These are phyloP conservation scores for Ia io DNA, from an alignment of 2,113 vertebrate species.

Conservation along the genomic window DNA sequence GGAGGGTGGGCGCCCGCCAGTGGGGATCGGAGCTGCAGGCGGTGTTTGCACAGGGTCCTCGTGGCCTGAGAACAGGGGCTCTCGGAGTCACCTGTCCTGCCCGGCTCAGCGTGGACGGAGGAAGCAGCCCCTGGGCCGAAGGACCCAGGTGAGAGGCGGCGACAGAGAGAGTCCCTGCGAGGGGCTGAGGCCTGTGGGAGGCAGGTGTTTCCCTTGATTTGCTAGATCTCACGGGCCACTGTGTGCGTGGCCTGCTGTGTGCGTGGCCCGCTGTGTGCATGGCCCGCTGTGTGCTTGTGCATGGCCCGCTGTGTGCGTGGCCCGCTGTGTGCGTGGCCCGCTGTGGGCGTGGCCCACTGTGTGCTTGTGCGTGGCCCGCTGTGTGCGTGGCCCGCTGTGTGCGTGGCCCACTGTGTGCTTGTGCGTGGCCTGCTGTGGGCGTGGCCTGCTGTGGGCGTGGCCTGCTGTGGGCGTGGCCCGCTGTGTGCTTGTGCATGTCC, in stretches of 20 bases:
- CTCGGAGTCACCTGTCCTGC: background rate
- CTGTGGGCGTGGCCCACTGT: too few species aligned
- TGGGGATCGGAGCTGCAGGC: background rate
- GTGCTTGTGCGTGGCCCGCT: too few species aligned
- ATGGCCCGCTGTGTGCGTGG: too few species aligned
- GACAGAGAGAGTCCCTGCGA: background rate
- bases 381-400: too few species aligned
- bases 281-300: too few species aligned
- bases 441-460: too few species aligned
- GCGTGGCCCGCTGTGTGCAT: too few species aligned
- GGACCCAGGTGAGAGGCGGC: background rate
- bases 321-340: too few species aligned
- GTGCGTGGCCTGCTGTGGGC: too few species aligned
- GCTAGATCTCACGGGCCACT: background rate
- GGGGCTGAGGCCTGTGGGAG: background rate
- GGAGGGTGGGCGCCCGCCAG: fast-evolving
- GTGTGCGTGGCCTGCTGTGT: too few species aligned
- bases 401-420: too few species aligned
- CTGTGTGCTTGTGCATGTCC: background rate
- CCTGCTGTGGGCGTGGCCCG: too few species aligned
- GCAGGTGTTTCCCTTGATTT: background rate
- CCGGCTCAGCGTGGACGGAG: background rate
- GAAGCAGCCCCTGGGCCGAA: background rate
- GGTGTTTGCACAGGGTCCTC: background rate
- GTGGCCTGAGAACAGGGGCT: background rate